Evolutionary conservation across 2,797 vertebrate species (phyloP).

Genomic region (Oreochromis mossambicus): DNA sequence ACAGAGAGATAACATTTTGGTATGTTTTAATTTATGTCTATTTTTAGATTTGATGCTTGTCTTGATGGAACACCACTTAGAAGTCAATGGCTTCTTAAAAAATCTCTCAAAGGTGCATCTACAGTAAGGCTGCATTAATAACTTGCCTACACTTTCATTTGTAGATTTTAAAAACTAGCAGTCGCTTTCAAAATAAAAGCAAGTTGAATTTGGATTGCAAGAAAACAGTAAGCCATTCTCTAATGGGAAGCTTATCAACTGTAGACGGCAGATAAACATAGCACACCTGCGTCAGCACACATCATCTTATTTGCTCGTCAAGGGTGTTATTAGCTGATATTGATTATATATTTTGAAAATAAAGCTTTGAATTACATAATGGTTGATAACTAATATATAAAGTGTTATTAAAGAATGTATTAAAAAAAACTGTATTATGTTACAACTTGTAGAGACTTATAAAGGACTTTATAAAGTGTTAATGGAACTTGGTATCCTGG

Average conservation of each 20-base stretch:
- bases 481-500: background rate
- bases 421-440: background rate
- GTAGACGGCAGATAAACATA: background rate
- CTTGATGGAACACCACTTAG: rapidly evolving
- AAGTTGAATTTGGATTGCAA: background rate
- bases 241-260: background rate
- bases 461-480: background rate
- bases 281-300: background rate
- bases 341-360: rapidly evolving
- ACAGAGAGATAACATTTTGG: background rate
- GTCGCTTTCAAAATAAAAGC: background rate
- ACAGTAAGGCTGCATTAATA: background rate
- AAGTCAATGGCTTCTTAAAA: background rate
- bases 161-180: background rate
- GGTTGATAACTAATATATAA: background rate
- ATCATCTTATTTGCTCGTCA: background rate
- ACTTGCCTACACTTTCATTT: rapidly evolving
- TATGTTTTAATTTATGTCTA: background rate
- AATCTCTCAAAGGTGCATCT: background rate
- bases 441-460: background rate
- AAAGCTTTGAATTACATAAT: background rate
- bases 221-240: background rate
- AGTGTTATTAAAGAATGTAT: background rate
- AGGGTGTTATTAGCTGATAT: background rate
- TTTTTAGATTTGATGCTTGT: background rate